Base-by-base conservation (phyloP, 1,140 invertebrate species). In the Cotesia chilonis region DNA sequence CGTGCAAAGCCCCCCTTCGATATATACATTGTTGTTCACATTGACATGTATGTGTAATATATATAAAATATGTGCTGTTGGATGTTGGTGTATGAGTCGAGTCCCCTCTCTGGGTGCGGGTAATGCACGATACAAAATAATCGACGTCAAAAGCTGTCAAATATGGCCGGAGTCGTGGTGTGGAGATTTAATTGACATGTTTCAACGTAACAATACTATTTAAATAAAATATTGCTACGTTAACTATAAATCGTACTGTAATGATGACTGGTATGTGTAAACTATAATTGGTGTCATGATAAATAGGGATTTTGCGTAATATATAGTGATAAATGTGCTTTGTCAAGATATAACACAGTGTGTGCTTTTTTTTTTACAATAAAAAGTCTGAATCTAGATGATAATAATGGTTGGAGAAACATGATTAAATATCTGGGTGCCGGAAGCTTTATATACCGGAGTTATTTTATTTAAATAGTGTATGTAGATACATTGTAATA, bases 161-260 rank as follows among this genome's bases (percentile, higher is more conserved):
- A 66, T 66, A 66, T 66, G 64, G 64, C 41, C 64, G 64, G 64
- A 66, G 64, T 66, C 12, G 60, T 61, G 10, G 60, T 61, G 20
- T 57, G 14, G 41, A 52, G 64, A 66, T 66, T 28, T 66, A 66
- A 66, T 66, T 66, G 38, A 66, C 64, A 52, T 66, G 36, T 52
- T n/a, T 12, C 7, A 47, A 6, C 17, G 17, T 20, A 9, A 59
- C 17, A 59, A 59, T 59, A 59, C 20, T 17, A 59, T 55, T 55
- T 55, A 55, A n/a, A 55, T 55, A 14, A 14, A 55, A 55, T 14
- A 55, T 14, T 7, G 6, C 5, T 47, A 47, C 41, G 41, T 47
- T 47, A 47, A 47, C 6, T 7, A 10, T 47, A 47, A 10, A 47
- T 47, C 6, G 41, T 41, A 47, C 57, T 59, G 41, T 7, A 47